Percentiles rank a stretch among this genome's conserved stretches.
Evolutionary conservation across 2,113 vertebrate species (phyloP).

Genomic region (Hippopotamus amphibius): DNA sequence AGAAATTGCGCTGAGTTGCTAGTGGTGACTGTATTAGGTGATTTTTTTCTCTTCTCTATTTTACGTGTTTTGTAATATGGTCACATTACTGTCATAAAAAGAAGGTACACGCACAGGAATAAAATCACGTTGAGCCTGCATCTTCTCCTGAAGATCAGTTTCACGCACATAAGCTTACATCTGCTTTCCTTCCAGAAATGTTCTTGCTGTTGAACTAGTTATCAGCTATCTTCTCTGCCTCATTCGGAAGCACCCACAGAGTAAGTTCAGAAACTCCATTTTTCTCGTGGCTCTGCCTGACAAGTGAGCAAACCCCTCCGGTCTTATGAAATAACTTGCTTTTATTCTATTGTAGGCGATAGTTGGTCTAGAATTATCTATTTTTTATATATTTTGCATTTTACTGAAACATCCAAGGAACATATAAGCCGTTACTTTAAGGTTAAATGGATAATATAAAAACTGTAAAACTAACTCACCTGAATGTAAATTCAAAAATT

Average conservation of each 20-base stretch:
- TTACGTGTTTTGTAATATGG: not conserved
- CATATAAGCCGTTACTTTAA: not conserved
- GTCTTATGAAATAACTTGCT: not conserved
- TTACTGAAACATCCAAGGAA: not conserved
- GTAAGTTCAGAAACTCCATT: not conserved
- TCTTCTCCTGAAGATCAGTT: not conserved
- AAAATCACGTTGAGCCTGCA: not conserved
- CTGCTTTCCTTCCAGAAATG: not conserved
- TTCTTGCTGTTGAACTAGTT: not conserved
- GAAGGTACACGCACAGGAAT: not conserved
- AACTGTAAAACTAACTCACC: not conserved
- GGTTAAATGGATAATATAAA: not conserved
- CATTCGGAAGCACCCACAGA: not conserved
- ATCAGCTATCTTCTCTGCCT: too few species aligned
- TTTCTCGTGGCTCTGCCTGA: too few species aligned
- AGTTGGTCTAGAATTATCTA: not conserved
- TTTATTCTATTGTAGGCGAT: not conserved
- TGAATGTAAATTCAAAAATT: not conserved
- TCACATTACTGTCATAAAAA: not conserved
- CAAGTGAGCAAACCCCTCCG: not conserved
- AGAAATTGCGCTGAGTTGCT: too few species aligned
- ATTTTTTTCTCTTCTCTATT: not conserved
- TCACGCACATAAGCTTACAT: not conserved
- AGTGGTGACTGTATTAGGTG: too few species aligned
- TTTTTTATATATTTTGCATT: not conserved